Base-by-base conservation (phyloP, 2,113 vertebrate genomes). In the Clarias magur region DNA sequence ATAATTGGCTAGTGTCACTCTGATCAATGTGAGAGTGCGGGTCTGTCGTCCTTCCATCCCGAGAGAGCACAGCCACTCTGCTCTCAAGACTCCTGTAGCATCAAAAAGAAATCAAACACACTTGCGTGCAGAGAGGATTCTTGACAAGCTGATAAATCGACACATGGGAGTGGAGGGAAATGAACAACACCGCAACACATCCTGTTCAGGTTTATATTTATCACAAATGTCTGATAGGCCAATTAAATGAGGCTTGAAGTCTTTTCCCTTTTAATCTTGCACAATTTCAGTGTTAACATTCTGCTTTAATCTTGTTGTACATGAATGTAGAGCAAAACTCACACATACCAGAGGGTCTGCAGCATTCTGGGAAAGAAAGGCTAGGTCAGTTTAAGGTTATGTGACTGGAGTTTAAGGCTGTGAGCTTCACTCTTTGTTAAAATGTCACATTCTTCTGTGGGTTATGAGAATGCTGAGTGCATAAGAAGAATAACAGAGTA, bases 311-410 rank as follows among this genome's bases (percentile, higher is more conserved):
- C 4, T 23, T 80, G 25, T 23, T 9, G 1, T 27, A 25, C 54
- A 27, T 27, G 9, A 3, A 8, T 78, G 12, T 34, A 4, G 16
- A 82, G 42, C 4, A 54, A 38, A 76, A 82, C 57, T 53, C 70
- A n/a, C 30, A 70, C 67, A 56, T 15, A 83, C 38, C 11, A 27
- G 27, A 82, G 34, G 65, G 80, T 19, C 19, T n/a, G 48, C 13
- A 53, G 65, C 48, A 84, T 72, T 62, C 54, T 80, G 68, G n/a
- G 56, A 80, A 85, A 85, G 17, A 56, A 84, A 30, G 21, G 12
- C 17, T 48, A 59, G 5, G 62, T 38, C 8, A 15, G 25, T n/a
- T 42, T 54, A 38, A 30, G 70, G 82, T 80, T 54, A 81, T 57
- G 54, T 34, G 62, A 38, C 19, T 9, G n/a, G 27, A 60, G 23